Evolutionary conservation across 2,797 vertebrate genomes (phyloP).

Genomic region (Taeniopygia guttata): DNA sequence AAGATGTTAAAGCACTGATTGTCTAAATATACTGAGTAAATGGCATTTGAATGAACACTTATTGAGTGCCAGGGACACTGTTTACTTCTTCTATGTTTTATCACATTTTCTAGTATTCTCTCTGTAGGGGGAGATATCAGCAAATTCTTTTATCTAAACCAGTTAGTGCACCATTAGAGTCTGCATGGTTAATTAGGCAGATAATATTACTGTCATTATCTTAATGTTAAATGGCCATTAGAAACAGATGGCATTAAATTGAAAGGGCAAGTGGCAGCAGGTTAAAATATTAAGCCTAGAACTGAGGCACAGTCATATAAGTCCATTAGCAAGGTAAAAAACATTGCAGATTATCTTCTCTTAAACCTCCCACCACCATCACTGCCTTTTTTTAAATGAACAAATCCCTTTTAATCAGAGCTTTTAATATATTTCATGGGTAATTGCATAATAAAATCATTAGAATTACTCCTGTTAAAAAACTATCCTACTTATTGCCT

Average conservation of each 20-base stretch:
- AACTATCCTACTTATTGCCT: slow-evolving; percentile 25
- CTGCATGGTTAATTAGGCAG: slow-evolving; percentile 75
- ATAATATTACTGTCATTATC: slow-evolving; percentile 75
- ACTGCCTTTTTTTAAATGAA: slow-evolving; percentile 26
- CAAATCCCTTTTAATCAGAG: slow-evolving; percentile 46
- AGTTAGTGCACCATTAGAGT: slow-evolving; percentile 73
- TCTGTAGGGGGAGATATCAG: slow-evolving; percentile 64
- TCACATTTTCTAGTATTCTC: slow-evolving; percentile 46
- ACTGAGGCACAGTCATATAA: slow-evolving; percentile 42
- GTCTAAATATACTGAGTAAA: slow-evolving; percentile 61
- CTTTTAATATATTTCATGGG: slow-evolving; percentile 70
- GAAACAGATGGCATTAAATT: slow-evolving; percentile 66
- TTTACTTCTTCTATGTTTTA: slow-evolving; percentile 64
- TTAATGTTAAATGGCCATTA: slow-evolving; percentile 76
- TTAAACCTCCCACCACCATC: background rate
- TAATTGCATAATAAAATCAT: slow-evolving; percentile 69
- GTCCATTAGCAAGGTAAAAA: slow-evolving; percentile 73
- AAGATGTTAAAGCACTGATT: slow-evolving; percentile 59
- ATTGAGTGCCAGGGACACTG: slow-evolving; percentile 34
- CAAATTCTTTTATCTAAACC: slow-evolving; percentile 79
- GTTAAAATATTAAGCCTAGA: slow-evolving; percentile 55
- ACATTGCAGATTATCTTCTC: slow-evolving; percentile 49
- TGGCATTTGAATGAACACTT: slow-evolving; percentile 60
- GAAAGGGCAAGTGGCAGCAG: slow-evolving; percentile 51
- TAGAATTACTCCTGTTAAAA: slow-evolving; percentile 60